A percentile compares a stretch with the other conserved stretches of the same genome.
Evolutionary conservation across 2,113 vertebrate genomes (phyloP).

Genomic region (Isichthys henryi): DNA sequence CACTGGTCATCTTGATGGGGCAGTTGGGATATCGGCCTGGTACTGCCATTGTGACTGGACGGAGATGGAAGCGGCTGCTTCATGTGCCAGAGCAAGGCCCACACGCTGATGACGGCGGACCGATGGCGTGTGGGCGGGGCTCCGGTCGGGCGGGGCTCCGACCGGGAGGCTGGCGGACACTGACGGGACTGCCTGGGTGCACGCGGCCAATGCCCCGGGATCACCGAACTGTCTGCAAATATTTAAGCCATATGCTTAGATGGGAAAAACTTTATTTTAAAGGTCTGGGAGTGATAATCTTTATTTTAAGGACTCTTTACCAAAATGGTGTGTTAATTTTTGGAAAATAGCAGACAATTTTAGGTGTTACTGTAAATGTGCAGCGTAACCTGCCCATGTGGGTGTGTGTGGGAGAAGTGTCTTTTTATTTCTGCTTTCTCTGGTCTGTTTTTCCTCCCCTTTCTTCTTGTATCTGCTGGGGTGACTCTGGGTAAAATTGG

Average conservation of each 20-base stretch:
- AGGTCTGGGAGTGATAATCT: not conserved
- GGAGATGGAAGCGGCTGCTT: not conserved
- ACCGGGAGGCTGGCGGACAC: not conserved
- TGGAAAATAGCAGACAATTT: conserved; percentile 48
- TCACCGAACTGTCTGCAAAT: conserved; percentile 30
- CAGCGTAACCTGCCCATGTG: conserved; percentile 68
- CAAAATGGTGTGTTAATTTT: conserved; percentile 31
- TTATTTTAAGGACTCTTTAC: conserved; percentile 33
- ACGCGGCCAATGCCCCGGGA: not conserved
- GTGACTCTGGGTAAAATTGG: conserved; percentile 47
- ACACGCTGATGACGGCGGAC: conserved; percentile 13
- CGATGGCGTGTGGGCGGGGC: conserved; percentile 24
- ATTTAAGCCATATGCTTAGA: conserved; percentile 70
- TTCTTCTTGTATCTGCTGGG: conserved; percentile 35
- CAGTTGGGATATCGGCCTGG: not conserved
- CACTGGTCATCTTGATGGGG: not conserved
- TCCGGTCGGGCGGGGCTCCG: conserved; percentile 18
- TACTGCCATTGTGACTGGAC: not conserved
- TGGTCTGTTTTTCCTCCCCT: not conserved
- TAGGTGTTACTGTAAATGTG: conserved; percentile 65
- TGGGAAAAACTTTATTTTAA: conserved; percentile 25
- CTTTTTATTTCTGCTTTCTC: conserved; percentile 18
- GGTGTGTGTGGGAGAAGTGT: conserved; percentile 28
- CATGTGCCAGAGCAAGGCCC: conserved; percentile 14
- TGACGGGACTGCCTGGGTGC: not conserved